Evolutionary conservation across 2,888 invertebrate genomes (phyloP).

Genomic region (Lapara coniferarum): DNA sequence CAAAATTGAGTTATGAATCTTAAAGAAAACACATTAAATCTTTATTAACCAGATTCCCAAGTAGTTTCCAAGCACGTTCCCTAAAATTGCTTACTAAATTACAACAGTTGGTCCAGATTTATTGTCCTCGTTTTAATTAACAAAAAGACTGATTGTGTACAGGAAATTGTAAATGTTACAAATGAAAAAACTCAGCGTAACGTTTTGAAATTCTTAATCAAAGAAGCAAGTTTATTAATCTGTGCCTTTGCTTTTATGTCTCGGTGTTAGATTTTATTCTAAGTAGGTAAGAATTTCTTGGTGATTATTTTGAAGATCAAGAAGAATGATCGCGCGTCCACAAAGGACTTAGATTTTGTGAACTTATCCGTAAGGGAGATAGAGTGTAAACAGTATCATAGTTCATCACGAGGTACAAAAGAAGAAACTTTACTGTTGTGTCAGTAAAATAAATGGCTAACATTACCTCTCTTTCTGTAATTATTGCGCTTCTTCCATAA

Average conservation of each 20-base stretch:
- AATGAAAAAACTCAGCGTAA: background rate
- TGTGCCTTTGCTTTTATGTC: background rate
- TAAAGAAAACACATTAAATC: conserved; percentile 9
- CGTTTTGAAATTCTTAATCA: background rate
- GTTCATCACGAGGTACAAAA: too few species aligned
- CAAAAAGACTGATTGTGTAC: conserved; percentile 38
- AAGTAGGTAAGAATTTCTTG: too few species aligned
- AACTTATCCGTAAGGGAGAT: too few species aligned
- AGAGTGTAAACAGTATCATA: too few species aligned
- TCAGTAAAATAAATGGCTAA: too few species aligned
- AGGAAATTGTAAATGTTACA: conserved; percentile 33
- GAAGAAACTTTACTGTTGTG: too few species aligned
- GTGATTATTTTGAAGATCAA: too few species aligned
- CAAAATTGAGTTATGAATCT: too few species aligned
- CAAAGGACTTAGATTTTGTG: too few species aligned
- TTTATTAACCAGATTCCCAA: background rate
- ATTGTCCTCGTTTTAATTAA: conserved; percentile 50
- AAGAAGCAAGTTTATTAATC: background rate
- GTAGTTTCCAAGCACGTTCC: conserved; percentile 15
- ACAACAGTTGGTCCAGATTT: conserved; percentile 46
- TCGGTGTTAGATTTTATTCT: background rate
- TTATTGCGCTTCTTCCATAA: too few species aligned
- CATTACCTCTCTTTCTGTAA: too few species aligned
- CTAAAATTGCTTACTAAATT: conserved; percentile 50
- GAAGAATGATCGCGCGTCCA: too few species aligned